A percentile compares a stretch with the other conserved stretches of the same genome.
Evolutionary conservation across 92 coral and sea anemone species (phyloP).

Genomic region (Muricea muricata): DNA sequence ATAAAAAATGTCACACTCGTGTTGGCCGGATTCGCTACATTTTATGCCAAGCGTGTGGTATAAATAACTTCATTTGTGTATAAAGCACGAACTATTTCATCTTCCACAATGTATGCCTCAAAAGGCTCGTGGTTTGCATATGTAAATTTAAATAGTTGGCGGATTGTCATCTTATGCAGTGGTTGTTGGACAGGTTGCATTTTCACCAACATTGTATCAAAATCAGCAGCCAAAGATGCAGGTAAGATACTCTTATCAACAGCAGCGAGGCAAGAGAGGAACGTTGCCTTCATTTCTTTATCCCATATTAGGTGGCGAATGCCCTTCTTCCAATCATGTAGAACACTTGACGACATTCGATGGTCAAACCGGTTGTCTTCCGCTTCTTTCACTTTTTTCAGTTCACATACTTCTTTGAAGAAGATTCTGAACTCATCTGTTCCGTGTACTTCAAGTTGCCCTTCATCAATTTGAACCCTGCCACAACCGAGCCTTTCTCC

Average conservation of each 20-base stretch:
- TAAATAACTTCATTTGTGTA: constrained; percentile 16
- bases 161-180: constrained; percentile 1
- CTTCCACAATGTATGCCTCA: constrained; percentile 18
- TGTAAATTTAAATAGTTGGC: background rate
- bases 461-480: background rate
- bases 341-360: constrained; percentile 3
- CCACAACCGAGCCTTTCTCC: constrained; percentile 11
- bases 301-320: background rate
- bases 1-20: no score
- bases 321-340: background rate
- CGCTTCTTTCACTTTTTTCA: background rate
- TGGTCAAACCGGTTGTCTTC: constrained; percentile 7
- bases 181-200: background rate
- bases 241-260: background rate
- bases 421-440: background rate
- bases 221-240: constrained; percentile 22
- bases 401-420: constrained; percentile 3
- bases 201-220: constrained; percentile 5
- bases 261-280: background rate
- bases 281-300: constrained; percentile 5
- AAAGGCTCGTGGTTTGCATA: constrained; percentile 24
- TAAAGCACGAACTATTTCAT: constrained; percentile 26
- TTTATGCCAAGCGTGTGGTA: no score
- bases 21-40: no score
- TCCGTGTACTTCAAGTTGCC: no score